phyloP scores from a whole-genome alignment of 2,113 vertebrate genomes.

The Hyperopisus bebe region DNA sequence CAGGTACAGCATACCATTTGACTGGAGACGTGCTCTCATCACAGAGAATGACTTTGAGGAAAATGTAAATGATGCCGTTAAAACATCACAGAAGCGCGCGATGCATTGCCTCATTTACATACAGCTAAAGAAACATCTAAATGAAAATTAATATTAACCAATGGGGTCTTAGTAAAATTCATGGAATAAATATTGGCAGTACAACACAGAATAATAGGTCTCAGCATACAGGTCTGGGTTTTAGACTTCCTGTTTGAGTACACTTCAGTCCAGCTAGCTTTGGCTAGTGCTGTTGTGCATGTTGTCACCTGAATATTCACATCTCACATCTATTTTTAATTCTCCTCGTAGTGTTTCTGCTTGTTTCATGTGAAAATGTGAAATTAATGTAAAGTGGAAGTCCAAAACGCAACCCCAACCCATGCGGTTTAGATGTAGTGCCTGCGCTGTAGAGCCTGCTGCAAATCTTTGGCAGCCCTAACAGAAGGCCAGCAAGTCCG shows the following conservation, averaged over 20 bases:
- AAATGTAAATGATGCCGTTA: too few relatives aligned
- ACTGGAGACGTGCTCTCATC: too few relatives aligned
- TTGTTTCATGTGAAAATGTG: neutral
- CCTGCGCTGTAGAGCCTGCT: neutral
- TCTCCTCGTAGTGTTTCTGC: neutral
- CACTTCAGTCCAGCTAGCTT: neutral
- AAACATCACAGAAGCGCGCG: too few relatives aligned
- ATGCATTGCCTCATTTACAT: too few relatives aligned
- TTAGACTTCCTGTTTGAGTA: neutral
- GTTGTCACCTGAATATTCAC: neutral
- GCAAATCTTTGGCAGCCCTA: neutral
- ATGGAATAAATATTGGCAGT: neutral
- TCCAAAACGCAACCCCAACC: neutral
- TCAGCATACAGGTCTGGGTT: neutral
- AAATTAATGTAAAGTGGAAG: neutral
- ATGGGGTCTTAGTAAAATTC: neutral
- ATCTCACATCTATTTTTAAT: neutral
- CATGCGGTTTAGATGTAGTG: neutral
- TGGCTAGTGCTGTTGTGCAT: neutral
- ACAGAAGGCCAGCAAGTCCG: neutral
- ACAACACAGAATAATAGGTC: neutral
- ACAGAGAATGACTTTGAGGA: too few relatives aligned
- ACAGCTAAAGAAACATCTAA: too few relatives aligned
- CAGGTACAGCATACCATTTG: too few relatives aligned
- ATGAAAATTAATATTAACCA: too few relatives aligned